Evolutionary conservation across 2,888 invertebrate species (phyloP), one percentile per base, ranked within the genome.

Genomic region (Machimus atricapillus): DNA sequence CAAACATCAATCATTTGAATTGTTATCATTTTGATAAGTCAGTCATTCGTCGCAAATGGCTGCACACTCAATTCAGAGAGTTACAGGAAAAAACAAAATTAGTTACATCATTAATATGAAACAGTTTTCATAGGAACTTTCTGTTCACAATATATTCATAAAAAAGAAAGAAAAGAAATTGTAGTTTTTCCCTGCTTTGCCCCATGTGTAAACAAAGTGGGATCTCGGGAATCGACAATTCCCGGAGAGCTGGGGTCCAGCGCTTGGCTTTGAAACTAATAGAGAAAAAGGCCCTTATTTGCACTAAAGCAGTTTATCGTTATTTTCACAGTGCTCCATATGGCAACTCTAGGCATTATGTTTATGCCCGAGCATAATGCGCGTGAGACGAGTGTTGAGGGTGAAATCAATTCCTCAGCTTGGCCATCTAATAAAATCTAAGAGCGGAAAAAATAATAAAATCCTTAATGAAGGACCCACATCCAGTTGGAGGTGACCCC

Each of bases 61-160:
- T 77, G 34, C 77, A 52, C 19, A n/a, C 34, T 7, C 37, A 37
- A 19, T 34, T 77, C 34, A 19, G 37, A 9, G 19, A 37, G 31
- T 12, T 9, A 74, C 73, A 74, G 73, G 37, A 31, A 77, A 34
- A 77, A 77, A 40, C 40, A 37, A 77, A 77, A 77, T 77, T 77
- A 77, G 77, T 77, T 77, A 77, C 37, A 77, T 77, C 40, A 77
- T 77, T 77, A 77, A 77, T 77, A 77, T 77, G 31, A 77, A 37
- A 4, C 77, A 37, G 14, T 74, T 31, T 7, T 14, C 34, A 23
- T 74, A 12, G 73, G 31, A 19, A 7, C 52, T 52, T 52, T 16
- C 46, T 5, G 1, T n/a, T 52, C 52, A n/a, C 6, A n/a, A 16
- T 52, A 52, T 52, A 52, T 16, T 14, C 12, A 4, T 46, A 46